Evolutionary conservation across 1,140 invertebrate species (phyloP), one percentile per base, ranked within the genome.

Genomic region (Chironomus tepperi): DNA sequence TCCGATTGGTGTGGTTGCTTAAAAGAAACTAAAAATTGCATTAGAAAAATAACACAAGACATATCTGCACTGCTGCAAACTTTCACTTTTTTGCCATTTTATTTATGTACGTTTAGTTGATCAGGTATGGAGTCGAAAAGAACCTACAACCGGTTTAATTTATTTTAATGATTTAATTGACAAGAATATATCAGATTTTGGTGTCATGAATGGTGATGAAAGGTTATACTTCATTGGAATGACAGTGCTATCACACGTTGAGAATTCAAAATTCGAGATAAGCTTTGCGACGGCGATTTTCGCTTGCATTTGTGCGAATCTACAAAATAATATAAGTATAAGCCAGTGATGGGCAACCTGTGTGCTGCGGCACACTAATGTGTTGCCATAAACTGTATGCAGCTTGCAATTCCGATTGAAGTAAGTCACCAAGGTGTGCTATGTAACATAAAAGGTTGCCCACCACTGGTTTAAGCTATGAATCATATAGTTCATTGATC

Each of bases 251-350:
- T 77, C 64, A 74, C 77, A 78, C 18, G 80, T 75, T 9, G 74
- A 75, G 16, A 82, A 76, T 74, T 79, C 75, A 73, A 79, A 82
- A 72, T 82, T 77, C 2, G 42, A 15, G 15, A 74, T 67, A 2
- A 74, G 24, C 15, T 74, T 34, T n/a, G 65, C 18, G 3, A 74
- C 42, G 7, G 65, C 43, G 15, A 57, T 42, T 74, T 74, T 74
- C 10, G 24, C 21, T 70, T 21, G 15, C 12, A 74, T 67, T 18
- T 19, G n/a, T 42, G 18, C 42, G 15, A 74, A 74, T 70, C 65
- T 34, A 34, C 5, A 34, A 34, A 34, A 34, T 34, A 34, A 34
- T 2, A 34, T 34, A n/a, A n/a, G n/a, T n/a, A n/a, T n/a, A n/a
- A n/a, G n/a, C n/a, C n/a, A n/a, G n/a, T n/a, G n/a, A n/a, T n/a